phyloP scores from a whole-genome alignment of 2,797 vertebrate genomes.

The Pseudomugil gertrudae region DNA sequence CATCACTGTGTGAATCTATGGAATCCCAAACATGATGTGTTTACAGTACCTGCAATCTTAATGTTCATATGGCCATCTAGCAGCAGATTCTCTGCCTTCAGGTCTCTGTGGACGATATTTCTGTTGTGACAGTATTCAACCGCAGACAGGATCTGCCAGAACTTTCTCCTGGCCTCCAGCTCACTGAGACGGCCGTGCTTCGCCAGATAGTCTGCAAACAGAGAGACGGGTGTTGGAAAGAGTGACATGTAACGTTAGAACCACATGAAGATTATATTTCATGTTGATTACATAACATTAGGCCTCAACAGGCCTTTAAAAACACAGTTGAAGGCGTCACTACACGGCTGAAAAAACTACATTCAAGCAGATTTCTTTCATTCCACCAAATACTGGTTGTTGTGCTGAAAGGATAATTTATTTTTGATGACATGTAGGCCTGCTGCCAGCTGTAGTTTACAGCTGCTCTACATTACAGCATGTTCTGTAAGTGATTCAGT shows the following conservation, averaged over 20 bases:
- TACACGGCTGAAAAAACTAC: constrained; percentile 13
- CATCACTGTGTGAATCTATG: constrained; percentile 11
- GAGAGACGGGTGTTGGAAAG: constrained; percentile 25
- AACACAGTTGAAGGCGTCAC: constrained; percentile 16
- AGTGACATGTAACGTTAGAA: constrained; percentile 28
- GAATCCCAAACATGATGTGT: background rate
- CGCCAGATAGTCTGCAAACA: constrained; percentile 91
- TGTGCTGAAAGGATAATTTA: constrained; percentile 47
- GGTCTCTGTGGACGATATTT: constrained; percentile 95
- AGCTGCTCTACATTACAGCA: constrained; percentile 41
- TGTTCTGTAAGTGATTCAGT: constrained; percentile 39
- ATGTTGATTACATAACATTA: constrained; percentile 28
- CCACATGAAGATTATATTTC: constrained; percentile 22
- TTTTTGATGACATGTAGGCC: constrained; percentile 45
- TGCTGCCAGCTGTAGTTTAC: constrained; percentile 45
- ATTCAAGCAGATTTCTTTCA: constrained; percentile 12
- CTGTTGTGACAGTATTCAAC: constrained; percentile 96
- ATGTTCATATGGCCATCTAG: constrained; percentile 98
- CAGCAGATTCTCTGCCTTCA: constrained; percentile 97
- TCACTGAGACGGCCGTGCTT: constrained; percentile 95
- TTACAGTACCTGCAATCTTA: constrained; percentile 93
- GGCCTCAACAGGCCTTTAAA: constrained; percentile 7
- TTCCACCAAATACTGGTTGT: constrained; percentile 16
- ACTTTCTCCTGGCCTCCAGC: constrained; percentile 93
- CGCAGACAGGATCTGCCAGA: constrained; percentile 98